Evolutionary conservation across 2,888 invertebrate genomes (phyloP).

Genomic region (Alloplasta piceator): DNA sequence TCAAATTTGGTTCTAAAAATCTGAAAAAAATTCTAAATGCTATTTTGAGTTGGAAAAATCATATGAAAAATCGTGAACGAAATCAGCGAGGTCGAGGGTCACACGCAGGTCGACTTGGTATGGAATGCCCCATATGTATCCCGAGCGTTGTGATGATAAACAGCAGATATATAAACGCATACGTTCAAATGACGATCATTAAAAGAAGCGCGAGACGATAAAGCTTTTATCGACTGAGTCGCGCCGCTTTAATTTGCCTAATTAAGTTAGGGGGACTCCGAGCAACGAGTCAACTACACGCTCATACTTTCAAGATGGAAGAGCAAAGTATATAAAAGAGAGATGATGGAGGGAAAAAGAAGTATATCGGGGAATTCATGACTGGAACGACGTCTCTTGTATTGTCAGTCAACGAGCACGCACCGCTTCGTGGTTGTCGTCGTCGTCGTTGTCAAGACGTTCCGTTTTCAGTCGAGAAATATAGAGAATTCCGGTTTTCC

Average conservation of each 20-base stretch:
- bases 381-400: constrained; percentile 64
- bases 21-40: too few relatives aligned
- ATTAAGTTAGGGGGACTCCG: constrained; percentile 60
- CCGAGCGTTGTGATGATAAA: too few relatives aligned
- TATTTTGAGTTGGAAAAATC: too few relatives aligned
- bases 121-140: too few relatives aligned
- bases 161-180: background rate
- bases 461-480: constrained; percentile 40
- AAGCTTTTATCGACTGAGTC: constrained; percentile 62
- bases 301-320: constrained; percentile 26
- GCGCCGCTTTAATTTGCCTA: constrained; percentile 65
- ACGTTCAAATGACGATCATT: constrained; percentile 52
- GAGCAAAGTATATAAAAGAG: constrained; percentile 41
- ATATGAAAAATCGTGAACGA: too few relatives aligned
- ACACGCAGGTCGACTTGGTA: too few relatives aligned
- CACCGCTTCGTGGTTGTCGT: constrained; percentile 48
- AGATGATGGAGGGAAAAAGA: constrained; percentile 43
- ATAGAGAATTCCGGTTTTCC: constrained; percentile 75
- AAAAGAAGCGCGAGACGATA: constrained; percentile 57
- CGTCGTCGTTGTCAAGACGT: constrained; percentile 45
- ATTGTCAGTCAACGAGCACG: constrained; percentile 71
- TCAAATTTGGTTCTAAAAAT: too few relatives aligned
- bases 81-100: too few relatives aligned
- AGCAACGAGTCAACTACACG: constrained; percentile 5
- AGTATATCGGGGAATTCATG: constrained; percentile 57